Conservation (phyloP, 1,140 invertebrate genomes). For the Heliconius hewitsoni region DNA sequence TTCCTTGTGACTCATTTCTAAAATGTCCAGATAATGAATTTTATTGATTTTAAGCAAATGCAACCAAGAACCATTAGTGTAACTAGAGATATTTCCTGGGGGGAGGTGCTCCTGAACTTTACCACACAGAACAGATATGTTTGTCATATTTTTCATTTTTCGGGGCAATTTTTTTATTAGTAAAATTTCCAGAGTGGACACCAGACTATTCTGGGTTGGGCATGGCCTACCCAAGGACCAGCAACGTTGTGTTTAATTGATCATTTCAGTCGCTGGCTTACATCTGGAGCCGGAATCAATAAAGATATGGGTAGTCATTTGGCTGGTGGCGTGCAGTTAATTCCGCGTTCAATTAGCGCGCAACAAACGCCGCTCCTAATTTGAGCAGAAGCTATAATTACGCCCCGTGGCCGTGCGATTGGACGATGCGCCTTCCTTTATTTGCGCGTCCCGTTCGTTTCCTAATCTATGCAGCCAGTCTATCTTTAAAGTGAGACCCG, state of each 20-base stretch:
- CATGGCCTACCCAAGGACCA: too few species aligned
- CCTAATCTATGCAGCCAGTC: conserved; percentile 57
- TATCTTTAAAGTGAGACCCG: conserved; percentile 70
- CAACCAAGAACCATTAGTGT: not conserved
- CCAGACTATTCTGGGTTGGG: too few species aligned
- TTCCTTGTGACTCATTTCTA: conserved; percentile 63
- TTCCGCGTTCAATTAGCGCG: conserved; percentile 61
- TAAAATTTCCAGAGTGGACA: too few species aligned
- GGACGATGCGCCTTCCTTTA: conserved; percentile 49
- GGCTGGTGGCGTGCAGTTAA: conserved; percentile 48
- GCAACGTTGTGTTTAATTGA: not conserved
- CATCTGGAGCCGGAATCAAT: conserved; percentile 36
- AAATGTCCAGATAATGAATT: conserved; percentile 30
- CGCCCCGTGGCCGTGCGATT: conserved; percentile 52
- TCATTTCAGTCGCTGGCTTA: not conserved
- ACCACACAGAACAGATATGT: too few species aligned
- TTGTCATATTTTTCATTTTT: too few species aligned
- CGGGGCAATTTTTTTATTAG: too few species aligned
- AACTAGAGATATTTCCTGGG: not conserved
- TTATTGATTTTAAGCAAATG: conserved; percentile 10
- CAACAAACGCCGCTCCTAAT: conserved; percentile 66
- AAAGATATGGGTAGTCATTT: conserved; percentile 48
- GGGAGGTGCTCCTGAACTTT: too few species aligned
- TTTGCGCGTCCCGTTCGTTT: conserved; percentile 58
- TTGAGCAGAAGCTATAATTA: conserved; percentile 74